Conservation (phyloP, 2,113 vertebrate genomes). For the Ophiodon elongatus region DNA sequence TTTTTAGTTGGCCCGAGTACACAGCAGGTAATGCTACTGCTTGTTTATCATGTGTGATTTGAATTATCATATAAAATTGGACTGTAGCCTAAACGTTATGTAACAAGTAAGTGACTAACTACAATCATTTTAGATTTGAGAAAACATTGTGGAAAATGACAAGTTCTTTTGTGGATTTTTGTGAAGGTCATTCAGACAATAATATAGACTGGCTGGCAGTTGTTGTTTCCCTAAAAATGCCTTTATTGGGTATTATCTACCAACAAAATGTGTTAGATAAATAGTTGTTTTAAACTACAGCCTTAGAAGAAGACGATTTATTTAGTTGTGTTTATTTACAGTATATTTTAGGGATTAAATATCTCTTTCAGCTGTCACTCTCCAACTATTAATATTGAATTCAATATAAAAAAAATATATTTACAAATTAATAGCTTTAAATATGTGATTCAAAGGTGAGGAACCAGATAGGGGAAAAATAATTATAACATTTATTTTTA, state of each 20-base stretch:
- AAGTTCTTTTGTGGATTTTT: no score
- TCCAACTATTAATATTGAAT: background rate
- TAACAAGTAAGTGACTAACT: background rate
- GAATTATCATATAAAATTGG: background rate
- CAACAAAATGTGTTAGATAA: background rate
- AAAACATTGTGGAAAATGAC: background rate
- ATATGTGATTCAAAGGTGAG: background rate
- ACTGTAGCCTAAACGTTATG: background rate
- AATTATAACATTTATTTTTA: background rate
- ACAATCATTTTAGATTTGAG: background rate
- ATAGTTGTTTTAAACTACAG: background rate
- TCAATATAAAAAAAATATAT: background rate
- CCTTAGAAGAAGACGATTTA: background rate
- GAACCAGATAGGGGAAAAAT: background rate
- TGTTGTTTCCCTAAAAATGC: background rate
- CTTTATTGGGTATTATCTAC: background rate
- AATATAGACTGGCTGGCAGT: background rate
- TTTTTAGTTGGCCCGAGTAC: background rate
- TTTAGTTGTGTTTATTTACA: background rate
- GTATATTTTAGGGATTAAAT: background rate
- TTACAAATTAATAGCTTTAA: background rate
- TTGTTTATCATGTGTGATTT: slow-evolving; percentile 11
- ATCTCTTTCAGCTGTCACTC: background rate
- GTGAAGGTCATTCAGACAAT: background rate
- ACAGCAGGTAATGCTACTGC: background rate